phyloP scores from a whole-genome alignment of 64 coral and sea anemone species.

The Exaiptasia diaphana region DNA sequence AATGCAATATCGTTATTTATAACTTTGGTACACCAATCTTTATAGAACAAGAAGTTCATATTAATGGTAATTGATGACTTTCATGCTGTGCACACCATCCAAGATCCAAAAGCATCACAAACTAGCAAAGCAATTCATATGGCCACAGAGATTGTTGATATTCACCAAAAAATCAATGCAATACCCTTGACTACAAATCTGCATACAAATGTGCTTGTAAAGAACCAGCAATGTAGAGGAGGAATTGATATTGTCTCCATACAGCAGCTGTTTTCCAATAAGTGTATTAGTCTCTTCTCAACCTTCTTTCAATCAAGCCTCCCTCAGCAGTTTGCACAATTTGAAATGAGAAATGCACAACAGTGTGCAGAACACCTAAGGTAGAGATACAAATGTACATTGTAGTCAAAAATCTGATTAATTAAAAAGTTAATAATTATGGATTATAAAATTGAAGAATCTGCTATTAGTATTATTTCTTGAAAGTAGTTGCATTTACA shows the following conservation, averaged over 20 bases:
- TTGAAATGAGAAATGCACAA: no score
- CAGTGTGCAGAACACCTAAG: no score
- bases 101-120: conserved; percentile 3
- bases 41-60: conserved; percentile 33
- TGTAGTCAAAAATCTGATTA: no score
- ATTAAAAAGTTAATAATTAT: no score
- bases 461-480: no score
- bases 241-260: conserved; percentile 6
- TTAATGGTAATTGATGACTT: conserved; percentile 37
- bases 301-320: no score
- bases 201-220: background rate
- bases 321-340: no score
- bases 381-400: no score
- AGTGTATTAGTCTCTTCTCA: no score
- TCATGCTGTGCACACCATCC: conserved; percentile 30
- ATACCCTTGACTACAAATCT: background rate
- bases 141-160: conserved; percentile 10
- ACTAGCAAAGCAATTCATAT: conserved; percentile 14
- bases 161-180: background rate
- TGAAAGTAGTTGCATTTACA: no score
- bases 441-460: no score
- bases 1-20: background rate
- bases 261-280: no score
- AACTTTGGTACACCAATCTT: background rate
- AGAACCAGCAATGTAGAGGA: background rate